phyloP scores from a whole-genome alignment of 2,113 vertebrate species.

The Euleptes europaea region DNA sequence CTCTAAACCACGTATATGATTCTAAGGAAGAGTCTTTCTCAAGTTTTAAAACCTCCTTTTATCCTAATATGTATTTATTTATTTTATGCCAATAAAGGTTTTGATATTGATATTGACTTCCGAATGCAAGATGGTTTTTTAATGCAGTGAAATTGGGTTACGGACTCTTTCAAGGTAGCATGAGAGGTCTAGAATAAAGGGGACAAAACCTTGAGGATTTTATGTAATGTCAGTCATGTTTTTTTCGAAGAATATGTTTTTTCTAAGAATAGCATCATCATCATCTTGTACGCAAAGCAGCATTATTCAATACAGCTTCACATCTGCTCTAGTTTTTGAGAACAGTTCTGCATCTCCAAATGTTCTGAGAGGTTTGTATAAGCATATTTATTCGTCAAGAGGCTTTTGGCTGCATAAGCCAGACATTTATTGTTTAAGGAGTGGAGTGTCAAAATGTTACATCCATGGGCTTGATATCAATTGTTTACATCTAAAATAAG shows the following conservation, averaged over 20 bases:
- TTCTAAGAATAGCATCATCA: neutral
- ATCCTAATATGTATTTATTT: no score
- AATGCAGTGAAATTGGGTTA: neutral
- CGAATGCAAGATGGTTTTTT: no score
- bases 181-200: neutral
- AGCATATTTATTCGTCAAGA: neutral
- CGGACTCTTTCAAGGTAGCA: neutral
- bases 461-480: neutral
- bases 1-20: no score
- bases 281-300: neutral
- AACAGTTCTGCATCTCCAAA: neutral
- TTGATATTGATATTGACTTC: no score
- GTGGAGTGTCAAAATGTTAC: neutral
- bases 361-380: neutral
- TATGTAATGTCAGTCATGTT: neutral
- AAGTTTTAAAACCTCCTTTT: no score
- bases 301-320: neutral
- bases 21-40: no score
- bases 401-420: neutral
- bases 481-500: conserved; percentile 8
- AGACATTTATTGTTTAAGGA: neutral
- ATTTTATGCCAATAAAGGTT: no score
- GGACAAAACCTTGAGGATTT: neutral
- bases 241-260: neutral
- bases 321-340: neutral